Evolutionary conservation across 92 coral and sea anemone species (phyloP).

Genomic region (Parazoanthus swiftii): DNA sequence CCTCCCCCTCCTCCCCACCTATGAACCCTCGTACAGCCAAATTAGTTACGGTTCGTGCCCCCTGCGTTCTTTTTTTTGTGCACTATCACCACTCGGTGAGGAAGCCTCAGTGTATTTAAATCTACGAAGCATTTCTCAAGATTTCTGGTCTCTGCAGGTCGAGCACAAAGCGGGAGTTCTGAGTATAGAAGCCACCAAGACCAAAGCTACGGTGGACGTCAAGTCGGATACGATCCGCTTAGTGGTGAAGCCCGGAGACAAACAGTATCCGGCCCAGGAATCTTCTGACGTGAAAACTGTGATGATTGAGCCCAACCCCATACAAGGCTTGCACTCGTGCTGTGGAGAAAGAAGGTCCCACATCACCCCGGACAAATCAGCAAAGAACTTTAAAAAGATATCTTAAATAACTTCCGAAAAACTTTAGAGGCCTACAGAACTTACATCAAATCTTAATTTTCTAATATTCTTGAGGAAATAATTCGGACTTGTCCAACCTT

Average conservation of each 20-base stretch:
- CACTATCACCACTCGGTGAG: no score
- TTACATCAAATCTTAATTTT: no score
- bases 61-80: no score
- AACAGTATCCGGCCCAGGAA: constrained; percentile 65
- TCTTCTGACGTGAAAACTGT: constrained; percentile 72
- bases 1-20: no score
- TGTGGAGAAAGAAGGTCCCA: constrained; percentile 6
- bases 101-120: no score
- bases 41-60: not conserved
- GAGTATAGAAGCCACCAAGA: constrained; percentile 80
- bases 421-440: no score
- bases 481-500: no score
- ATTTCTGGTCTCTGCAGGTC: constrained; percentile 56
- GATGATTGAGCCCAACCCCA: constrained; percentile 51
- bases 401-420: not conserved
- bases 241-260: constrained; percentile 94
- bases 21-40: no score
- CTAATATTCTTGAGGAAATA: no score
- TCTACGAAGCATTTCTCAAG: not conserved
- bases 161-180: constrained; percentile 94
- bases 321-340: constrained; percentile 11
- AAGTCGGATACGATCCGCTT: constrained; percentile 93
- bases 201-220: constrained; percentile 87
- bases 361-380: not conserved
- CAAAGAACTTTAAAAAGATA: not conserved